Evolutionary conservation across 2,888 invertebrate species (phyloP), one percentile per base, ranked within the genome.

Genomic region (Sicus ferrugineus): DNA sequence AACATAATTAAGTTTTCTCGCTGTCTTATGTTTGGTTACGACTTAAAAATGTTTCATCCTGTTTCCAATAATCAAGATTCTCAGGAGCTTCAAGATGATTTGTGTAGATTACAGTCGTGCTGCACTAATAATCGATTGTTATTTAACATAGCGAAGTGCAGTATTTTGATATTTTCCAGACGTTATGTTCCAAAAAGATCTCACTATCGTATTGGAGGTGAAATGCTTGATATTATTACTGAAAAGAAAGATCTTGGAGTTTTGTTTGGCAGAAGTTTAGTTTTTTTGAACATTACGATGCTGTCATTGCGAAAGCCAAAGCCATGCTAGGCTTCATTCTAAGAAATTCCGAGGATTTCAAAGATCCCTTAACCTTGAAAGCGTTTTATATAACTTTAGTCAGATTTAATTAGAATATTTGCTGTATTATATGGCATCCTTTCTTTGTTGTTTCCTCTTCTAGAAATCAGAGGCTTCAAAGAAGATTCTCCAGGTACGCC

Each of bases 171-270:
- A 48, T 50, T 50, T 7, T 34, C 34, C 34, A 5, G 34, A 34
- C 5, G 34, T 11, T 34, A 5, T 34, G 34, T 34, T 34, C 34
- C 34, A 34, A 7, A 7, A 34, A 34, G 6, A 7, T 34, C 11
- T 34, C 34, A 34, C 6, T 34, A 34, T 34, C 5, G 34, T 7
- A 34, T 34, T 34, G 34, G 34, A 7, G 34, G 34, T 34, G 6
- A 34, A 34, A 5, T 7, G 5, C 11, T 34, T 34, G 11, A 34
- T 11, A 34, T 34, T 34, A 50, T 50, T 11, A 50, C 19, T 19
- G 50, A 50, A 21, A 50, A 50, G 50, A 58, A 58, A 19, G 58
- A 58, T 58, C 58, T 58, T 28, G 28, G 58, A 30, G 28, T 58
- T 31, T 16, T 58, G 11, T 26, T 58, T 58, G 3, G 28, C 19